Percentiles rank a stretch among this genome's conserved stretches.
These are phyloP conservation scores for Melieria crassipennis DNA, from an alignment of 2,888 invertebrate genomes.

Conservation along the genomic window DNA sequence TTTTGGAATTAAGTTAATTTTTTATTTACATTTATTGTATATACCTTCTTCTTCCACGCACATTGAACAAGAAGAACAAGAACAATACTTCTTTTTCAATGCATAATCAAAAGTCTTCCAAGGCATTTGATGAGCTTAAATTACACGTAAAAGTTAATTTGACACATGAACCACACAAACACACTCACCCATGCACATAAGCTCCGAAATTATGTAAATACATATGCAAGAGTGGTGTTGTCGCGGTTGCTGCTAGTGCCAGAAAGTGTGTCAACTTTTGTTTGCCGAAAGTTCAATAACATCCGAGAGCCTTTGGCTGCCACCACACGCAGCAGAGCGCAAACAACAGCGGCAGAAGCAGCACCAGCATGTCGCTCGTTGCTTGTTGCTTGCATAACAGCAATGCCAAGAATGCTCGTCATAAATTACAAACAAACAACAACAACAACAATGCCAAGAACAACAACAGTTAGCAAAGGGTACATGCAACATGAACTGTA, in stretches of 20 bases:
- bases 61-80: too few relatives aligned
- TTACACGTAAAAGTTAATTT: conserved; percentile 14
- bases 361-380: not conserved
- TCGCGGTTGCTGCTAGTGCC: not conserved
- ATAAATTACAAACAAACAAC: conserved; percentile 13
- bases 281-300: conserved; percentile 22
- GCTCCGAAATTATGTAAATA: not conserved
- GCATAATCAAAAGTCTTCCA: not conserved
- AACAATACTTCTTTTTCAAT: too few relatives aligned
- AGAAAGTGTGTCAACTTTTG: conserved; percentile 27
- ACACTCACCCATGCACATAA: not conserved
- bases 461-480: conserved; percentile 7
- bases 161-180: conserved; percentile 10
- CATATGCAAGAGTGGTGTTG: not conserved
- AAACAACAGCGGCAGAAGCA: not conserved
- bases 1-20: too few relatives aligned
- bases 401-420: conserved; percentile 25
- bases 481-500: conserved; percentile 27
- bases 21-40: too few relatives aligned
- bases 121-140: conserved; percentile 14
- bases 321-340: not conserved
- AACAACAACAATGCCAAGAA: too few relatives aligned
- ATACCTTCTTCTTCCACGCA: too few relatives aligned
- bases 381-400: conserved; percentile 19
- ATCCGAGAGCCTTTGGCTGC: not conserved